Base-by-base conservation (phyloP, 2,797 vertebrate genomes). In the Dromococcyx pavoninus region DNA sequence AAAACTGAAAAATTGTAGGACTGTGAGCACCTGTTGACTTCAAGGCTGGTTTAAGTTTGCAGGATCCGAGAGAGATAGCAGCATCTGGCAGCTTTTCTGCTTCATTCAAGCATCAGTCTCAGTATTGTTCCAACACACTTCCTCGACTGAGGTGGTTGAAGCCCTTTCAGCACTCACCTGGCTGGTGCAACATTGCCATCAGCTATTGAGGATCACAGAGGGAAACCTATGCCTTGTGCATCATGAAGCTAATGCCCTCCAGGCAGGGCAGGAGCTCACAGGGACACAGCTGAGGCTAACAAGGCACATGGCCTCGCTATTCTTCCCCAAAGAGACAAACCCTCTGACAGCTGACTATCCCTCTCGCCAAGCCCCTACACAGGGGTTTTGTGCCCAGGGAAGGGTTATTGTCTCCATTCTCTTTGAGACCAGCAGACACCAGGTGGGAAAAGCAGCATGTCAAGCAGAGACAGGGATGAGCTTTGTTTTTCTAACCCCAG, bases 281-380 rank as follows among this genome's bases (percentile, higher is more conserved):
- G 77, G 86, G 93, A 43, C 81, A 41, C 97, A 97, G 96, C 94
- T 97, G 93, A 77, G 81, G 93, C 87, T 84, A 84, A 89, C 67
- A 51, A 91, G 85, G 73, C 64, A 9, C 79, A 35, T 0, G 33
- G 61, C 64, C 65, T 82, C 3, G 2, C 91, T 92, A 70, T 92
- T 97, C 90, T 96, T 95, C 71, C 81, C 79, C 83, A 76, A 30
- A 94, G 78, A 54, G 96, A 95, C 95, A 97, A 97, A 89, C 82
- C 21, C 39, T 95, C 80, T 37, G 1, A 97, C 97, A 98, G 97
- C 97, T 96, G 97, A 97, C 64, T 77, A 21, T 61, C 91, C 92
- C 91, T 91, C 83, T 22, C n/a, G 92, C 91, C 64, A 82, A 94
- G 69, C 95, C 94, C 87, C 72, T 94, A 85, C 91, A 71, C 7